Evolutionary conservation across 2,113 vertebrate species (phyloP), one percentile per base, ranked within the genome.

Genomic region (Fregata magnificens): DNA sequence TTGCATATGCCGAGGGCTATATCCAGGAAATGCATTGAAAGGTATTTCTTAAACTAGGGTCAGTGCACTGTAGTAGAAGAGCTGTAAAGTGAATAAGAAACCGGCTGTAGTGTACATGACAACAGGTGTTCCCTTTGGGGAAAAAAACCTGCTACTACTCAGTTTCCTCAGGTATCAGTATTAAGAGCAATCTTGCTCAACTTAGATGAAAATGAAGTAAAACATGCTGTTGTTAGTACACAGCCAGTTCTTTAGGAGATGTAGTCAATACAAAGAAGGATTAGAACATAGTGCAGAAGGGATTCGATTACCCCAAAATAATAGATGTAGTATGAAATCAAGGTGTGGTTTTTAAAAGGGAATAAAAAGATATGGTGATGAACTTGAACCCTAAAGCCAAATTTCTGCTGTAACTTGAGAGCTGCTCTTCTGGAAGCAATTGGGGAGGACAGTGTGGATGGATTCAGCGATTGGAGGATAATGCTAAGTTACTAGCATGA

Each of bases 361-460:
- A 3, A 21, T 19, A 10, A n/a, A 6, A 44, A 53, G 6, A 28
- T 3, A 2, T 3, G 6, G 4, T 90, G 42, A 47, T 5, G 7
- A 70, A 34, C 34, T 61, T 74, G 25, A 92, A 22, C 28, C 4
- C 44, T 72, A 13, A 63, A 66, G 28, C 0, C 11, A 21, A 45
- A 9, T 88, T 92, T 90, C 17, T 32, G 0, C 16, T 56, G 53
- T 45, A 78, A 80, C 25, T 74, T 66, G 59, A 49, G 56, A 86
- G 38, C n/a, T 73, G 1, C 42, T 92, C 16, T 81, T 58, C 55
- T 86, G 78, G 40, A 44, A 93, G 31, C n/a, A 31, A 0, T 2
- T 58, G 53, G 21, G 56, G 47, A 80, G 32, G 49, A 7, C 26
- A n/a, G 25, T 5, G 5, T 53, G 71, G 58, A 7, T 59, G 56